These are phyloP conservation scores for Ictidomys tridecemlineatus DNA, from an alignment of 2,113 vertebrate genomes.

Conservation along the genomic window DNA sequence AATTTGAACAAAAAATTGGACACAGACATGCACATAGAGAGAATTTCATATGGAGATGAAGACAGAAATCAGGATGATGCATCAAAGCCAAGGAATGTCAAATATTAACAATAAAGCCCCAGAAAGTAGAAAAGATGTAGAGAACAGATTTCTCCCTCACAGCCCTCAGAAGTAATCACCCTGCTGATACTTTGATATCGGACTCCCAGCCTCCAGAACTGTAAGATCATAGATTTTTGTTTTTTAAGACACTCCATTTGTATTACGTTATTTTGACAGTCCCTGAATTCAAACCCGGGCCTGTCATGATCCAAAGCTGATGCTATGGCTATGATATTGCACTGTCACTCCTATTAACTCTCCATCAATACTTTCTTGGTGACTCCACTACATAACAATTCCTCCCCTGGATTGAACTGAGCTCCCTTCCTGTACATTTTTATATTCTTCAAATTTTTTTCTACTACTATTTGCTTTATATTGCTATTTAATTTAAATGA, in stretches of 20 bases:
- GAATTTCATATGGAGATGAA: not conserved
- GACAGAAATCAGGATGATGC: not conserved
- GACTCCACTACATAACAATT: not conserved
- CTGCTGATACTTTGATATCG: not conserved
- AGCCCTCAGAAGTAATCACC: not conserved
- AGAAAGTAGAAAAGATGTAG: not conserved
- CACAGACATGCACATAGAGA: not conserved
- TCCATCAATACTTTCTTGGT: not conserved
- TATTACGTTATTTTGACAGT: no score
- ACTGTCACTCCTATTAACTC: not conserved
- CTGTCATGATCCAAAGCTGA: not conserved
- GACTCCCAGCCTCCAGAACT: not conserved
- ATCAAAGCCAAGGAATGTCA: not conserved
- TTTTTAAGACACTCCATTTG: not conserved
- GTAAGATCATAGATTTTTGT: not conserved
- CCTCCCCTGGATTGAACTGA: not conserved
- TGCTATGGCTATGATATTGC: accelerated
- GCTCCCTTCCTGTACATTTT: not conserved
- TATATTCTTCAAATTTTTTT: not conserved
- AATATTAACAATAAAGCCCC: not conserved
- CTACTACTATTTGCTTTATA: not conserved
- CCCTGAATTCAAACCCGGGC: not conserved
- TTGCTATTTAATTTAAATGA: not conserved
- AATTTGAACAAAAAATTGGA: not conserved
- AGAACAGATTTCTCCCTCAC: not conserved